Conservation (phyloP, 2,113 vertebrate species). For the Seriola rivoliana region DNA sequence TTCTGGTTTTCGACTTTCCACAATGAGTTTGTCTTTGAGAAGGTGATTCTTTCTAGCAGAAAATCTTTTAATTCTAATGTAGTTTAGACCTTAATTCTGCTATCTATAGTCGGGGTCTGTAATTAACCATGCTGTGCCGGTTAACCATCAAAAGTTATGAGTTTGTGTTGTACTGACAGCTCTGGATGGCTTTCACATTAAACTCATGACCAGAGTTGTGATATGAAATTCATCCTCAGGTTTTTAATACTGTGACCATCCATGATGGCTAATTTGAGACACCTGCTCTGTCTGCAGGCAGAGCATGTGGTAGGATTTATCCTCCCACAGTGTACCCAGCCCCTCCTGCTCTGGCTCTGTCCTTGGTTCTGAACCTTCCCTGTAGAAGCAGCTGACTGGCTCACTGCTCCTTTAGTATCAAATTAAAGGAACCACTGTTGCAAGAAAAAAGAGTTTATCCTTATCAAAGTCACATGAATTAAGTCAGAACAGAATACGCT, state of each 20-base stretch:
- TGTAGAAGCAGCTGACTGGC: conserved; percentile 22
- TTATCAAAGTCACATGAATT: conserved; percentile 5
- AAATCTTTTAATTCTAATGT: neutral
- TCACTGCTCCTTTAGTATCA: conserved; percentile 2
- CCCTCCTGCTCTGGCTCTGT: conserved; percentile 23
- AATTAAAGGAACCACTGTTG: conserved; percentile 30
- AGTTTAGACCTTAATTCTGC: neutral
- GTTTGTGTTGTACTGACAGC: neutral
- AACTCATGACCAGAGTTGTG: neutral
- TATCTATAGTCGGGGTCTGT: neutral
- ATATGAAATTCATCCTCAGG: neutral
- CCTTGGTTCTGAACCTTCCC: conserved; percentile 27
- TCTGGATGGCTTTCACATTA: neutral
- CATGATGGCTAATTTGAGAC: conserved; percentile 27
- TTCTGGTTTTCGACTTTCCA: neutral
- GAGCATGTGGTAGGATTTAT: conserved; percentile 21
- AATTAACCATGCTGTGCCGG: neutral
- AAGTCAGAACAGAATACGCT: neutral
- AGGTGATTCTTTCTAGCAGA: conserved; percentile 6
- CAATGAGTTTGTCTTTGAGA: neutral
- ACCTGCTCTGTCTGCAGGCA: conserved; percentile 34
- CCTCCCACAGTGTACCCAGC: neutral
- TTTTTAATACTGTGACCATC: conserved; percentile 7
- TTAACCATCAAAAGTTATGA: neutral
- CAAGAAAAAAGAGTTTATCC: conserved; percentile 1